phyloP scores from a whole-genome alignment of 1,140 invertebrate genomes.

The Antheraea mylitta region DNA sequence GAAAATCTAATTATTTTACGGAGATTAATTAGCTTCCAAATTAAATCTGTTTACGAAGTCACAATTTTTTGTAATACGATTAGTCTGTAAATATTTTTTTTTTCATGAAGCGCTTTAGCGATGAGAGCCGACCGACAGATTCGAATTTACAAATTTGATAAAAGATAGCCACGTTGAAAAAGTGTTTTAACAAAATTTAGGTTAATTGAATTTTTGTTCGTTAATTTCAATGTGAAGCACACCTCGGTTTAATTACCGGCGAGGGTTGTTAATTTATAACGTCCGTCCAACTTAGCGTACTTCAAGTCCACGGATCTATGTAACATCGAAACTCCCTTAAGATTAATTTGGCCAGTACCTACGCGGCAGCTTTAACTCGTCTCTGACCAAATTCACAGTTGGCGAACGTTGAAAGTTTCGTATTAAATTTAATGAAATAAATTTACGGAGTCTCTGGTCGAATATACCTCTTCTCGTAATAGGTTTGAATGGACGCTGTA shows the following conservation, averaged over 20 bases:
- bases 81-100: slow-evolving; percentile 28
- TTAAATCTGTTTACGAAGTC: slow-evolving; percentile 13
- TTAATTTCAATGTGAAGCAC: slow-evolving; percentile 65
- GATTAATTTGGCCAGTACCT: slow-evolving; percentile 72
- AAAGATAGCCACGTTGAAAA: slow-evolving; percentile 51
- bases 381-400: slow-evolving; percentile 70
- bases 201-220: slow-evolving; percentile 71
- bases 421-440: slow-evolving; percentile 76
- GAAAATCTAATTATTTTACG: slow-evolving; percentile 14
- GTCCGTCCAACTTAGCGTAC: slow-evolving; percentile 54
- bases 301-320: slow-evolving; percentile 58
- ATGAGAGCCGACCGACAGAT: slow-evolving; percentile 28
- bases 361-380: slow-evolving; percentile 74
- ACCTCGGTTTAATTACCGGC: slow-evolving; percentile 68
- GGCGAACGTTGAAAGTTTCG: slow-evolving; percentile 60
- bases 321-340: slow-evolving; percentile 76
- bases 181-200: slow-evolving; percentile 56
- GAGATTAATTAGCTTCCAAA: slow-evolving; percentile 30
- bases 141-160: slow-evolving; percentile 54
- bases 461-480: no score
- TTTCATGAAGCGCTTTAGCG: slow-evolving; percentile 27
- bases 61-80: slow-evolving; percentile 32
- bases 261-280: slow-evolving; percentile 74
- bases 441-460: slow-evolving; percentile 34
- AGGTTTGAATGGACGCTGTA: no score